These are phyloP conservation scores for Acridotheres tristis DNA, from an alignment of 2,797 vertebrate genomes.

Conservation along the genomic window DNA sequence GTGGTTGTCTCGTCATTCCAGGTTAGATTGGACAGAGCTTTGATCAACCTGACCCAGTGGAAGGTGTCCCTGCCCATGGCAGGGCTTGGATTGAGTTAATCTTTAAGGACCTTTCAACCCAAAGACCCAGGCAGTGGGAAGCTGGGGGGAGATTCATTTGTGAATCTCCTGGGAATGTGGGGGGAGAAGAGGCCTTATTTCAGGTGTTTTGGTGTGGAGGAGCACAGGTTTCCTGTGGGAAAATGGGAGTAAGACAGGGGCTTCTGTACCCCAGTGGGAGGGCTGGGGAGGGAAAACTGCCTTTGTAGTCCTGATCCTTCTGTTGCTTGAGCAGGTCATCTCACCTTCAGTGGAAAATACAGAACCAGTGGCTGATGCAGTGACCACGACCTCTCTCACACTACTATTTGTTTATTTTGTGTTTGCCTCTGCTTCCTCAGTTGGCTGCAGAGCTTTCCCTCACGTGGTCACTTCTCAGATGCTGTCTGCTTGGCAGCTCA, in stretches of 20 bases:
- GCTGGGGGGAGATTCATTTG: fast-evolving
- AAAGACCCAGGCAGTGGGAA: not conserved
- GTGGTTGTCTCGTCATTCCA: not conserved
- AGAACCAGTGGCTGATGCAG: not conserved
- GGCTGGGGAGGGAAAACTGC: not conserved
- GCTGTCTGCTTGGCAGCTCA: not conserved
- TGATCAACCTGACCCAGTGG: not conserved
- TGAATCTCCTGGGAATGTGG: not conserved
- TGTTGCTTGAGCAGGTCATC: not conserved
- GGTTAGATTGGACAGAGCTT: not conserved
- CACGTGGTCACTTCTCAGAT: not conserved
- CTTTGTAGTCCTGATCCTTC: not conserved
- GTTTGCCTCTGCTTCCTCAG: not conserved
- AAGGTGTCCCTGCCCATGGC: not conserved
- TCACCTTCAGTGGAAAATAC: not conserved
- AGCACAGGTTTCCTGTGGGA: not conserved
- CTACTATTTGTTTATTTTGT: not conserved
- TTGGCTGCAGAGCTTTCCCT: not conserved
- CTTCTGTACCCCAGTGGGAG: not conserved
- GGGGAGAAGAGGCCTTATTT: fast-evolving
- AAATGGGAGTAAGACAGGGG: not conserved
- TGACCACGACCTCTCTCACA: not conserved
- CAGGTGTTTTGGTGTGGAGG: not conserved
- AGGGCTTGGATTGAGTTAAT: not conserved
- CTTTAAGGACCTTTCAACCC: not conserved